Percentiles rank a stretch among this genome's conserved stretches.
Evolutionary conservation across 2,113 vertebrate genomes (phyloP).

Genomic region (Prolemur simus): DNA sequence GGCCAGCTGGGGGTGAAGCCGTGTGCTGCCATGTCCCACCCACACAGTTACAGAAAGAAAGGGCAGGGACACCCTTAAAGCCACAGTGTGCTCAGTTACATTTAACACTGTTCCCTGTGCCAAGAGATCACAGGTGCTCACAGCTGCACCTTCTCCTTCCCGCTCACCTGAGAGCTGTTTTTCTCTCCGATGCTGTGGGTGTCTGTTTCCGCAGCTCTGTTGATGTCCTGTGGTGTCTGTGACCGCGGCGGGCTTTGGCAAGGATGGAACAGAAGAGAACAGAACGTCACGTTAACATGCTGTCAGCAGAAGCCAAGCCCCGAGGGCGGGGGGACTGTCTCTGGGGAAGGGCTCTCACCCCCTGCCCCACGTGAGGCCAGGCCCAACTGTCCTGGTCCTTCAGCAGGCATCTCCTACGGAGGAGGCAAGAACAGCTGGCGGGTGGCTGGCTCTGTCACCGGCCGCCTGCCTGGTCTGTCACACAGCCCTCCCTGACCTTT

Average conservation of each 20-base stretch:
- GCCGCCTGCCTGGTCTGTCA: background rate
- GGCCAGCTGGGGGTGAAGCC: background rate
- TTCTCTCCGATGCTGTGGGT: conserved; percentile 89
- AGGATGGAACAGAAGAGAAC: background rate
- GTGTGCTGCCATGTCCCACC: fast-evolving
- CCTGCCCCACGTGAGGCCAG: background rate
- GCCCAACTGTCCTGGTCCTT: background rate
- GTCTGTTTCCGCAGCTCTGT: conserved; percentile 87
- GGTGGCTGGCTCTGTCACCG: background rate
- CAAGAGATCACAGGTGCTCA: background rate
- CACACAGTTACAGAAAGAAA: background rate
- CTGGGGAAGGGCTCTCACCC: background rate
- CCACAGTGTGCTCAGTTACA: fast-evolving
- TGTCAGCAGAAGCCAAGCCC: background rate
- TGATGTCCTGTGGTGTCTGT: conserved; percentile 91
- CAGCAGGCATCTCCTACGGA: no score
- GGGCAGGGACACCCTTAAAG: background rate
- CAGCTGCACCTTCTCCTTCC: fast-evolving
- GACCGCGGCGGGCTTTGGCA: conserved; percentile 91
- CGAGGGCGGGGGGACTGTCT: background rate
- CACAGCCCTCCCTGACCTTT: background rate
- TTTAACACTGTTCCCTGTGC: background rate
- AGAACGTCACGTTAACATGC: background rate
- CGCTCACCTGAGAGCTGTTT: conserved; percentile 91
- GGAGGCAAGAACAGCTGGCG: fast-evolving